These are phyloP conservation scores for Smittia sp. DNA, from an alignment of 2,888 invertebrate species.

Conservation along the genomic window DNA sequence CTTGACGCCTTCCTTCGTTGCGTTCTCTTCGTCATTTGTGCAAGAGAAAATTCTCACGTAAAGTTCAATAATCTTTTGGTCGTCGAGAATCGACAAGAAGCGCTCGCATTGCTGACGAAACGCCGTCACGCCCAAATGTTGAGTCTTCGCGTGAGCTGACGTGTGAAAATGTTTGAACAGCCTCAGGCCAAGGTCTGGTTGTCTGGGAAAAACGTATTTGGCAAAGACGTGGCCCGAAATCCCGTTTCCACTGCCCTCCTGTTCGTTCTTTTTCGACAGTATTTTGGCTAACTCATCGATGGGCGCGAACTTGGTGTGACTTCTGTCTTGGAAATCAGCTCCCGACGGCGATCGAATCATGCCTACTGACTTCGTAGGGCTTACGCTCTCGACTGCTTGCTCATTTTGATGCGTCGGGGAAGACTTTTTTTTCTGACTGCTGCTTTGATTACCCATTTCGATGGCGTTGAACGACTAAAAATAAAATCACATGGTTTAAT, in stretches of 20 bases:
- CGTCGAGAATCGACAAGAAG: slow-evolving; percentile 59
- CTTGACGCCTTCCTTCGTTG: slow-evolving; percentile 64
- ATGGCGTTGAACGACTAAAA: neutral
- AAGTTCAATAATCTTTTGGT: slow-evolving; percentile 62
- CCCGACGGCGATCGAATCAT: slow-evolving; percentile 65
- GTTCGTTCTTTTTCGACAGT: slow-evolving; percentile 30
- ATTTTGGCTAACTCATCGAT: slow-evolving; percentile 71
- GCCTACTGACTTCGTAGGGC: slow-evolving; percentile 45
- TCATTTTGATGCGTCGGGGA: neutral
- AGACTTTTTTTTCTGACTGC: slow-evolving; percentile 16
- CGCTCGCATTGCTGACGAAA: slow-evolving; percentile 74
- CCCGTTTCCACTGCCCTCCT: slow-evolving; percentile 35
- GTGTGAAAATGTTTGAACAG: slow-evolving; percentile 65
- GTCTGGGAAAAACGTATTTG: slow-evolving; percentile 77
- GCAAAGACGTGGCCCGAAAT: slow-evolving; percentile 46
- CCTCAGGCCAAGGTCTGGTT: slow-evolving; percentile 67
- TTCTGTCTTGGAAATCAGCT: slow-evolving; percentile 64
- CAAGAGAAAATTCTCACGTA: slow-evolving; percentile 66
- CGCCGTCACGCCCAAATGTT: slow-evolving; percentile 60
- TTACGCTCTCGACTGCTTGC: neutral
- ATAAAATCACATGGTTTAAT: neutral
- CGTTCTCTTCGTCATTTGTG: slow-evolving; percentile 55
- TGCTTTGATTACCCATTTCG: slow-evolving; percentile 30
- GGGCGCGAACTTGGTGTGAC: slow-evolving; percentile 64
- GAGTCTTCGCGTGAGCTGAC: slow-evolving; percentile 60